phyloP scores from a whole-genome alignment of 2,113 vertebrate species.

The Campylomormyrus numenius region DNA sequence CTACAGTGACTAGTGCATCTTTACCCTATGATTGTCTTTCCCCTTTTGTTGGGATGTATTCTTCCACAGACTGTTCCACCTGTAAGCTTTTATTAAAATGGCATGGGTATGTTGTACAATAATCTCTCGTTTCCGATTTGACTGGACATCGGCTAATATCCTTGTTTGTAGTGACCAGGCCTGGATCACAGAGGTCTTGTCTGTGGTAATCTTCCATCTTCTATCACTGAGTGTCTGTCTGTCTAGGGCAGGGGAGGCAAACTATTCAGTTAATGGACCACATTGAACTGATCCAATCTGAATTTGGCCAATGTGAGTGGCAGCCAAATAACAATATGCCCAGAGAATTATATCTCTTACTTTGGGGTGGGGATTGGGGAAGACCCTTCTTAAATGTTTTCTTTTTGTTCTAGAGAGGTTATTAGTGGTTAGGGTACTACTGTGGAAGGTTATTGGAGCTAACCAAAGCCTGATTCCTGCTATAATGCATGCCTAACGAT shows the following conservation, averaged over 20 bases:
- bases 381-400: neutral
- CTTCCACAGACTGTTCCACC: neutral
- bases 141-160: neutral
- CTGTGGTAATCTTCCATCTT: neutral
- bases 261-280: neutral
- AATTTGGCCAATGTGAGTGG: neutral
- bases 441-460: neutral
- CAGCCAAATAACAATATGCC: neutral
- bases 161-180: neutral
- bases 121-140: neutral
- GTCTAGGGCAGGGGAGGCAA: neutral
- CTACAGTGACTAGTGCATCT: neutral
- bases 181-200: neutral
- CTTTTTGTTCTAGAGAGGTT: neutral
- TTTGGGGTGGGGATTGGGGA: neutral
- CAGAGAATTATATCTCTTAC: neutral
- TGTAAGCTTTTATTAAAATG: neutral
- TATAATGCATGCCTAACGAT: neutral
- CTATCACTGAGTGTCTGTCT: neutral
- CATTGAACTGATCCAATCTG: neutral
- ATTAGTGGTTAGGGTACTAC: neutral
- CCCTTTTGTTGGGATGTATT: neutral
- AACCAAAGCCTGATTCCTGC: neutral
- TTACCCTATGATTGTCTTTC: neutral
- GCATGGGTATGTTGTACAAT: constrained; percentile 4